Conservation (phyloP, 1,140 invertebrate species). For the Drosophila serrata region DNA sequence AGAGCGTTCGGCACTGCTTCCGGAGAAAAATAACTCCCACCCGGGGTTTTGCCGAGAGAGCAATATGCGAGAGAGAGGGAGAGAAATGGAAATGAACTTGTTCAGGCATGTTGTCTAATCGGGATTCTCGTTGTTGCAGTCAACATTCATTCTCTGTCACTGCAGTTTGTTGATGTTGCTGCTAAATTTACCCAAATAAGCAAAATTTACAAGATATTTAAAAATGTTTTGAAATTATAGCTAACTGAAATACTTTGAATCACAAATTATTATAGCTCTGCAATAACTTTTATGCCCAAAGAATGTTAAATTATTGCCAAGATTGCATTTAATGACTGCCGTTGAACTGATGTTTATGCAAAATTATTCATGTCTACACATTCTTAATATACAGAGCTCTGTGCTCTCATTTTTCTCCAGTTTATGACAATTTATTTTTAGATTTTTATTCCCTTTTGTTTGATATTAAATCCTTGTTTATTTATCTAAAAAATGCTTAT, state of each 20-base stretch:
- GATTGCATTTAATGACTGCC: constrained; percentile 9
- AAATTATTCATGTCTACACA: constrained; percentile 6
- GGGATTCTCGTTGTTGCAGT: constrained; percentile 24
- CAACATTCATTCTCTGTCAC: constrained; percentile 10
- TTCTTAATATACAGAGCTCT: neutral
- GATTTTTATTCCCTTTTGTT: neutral
- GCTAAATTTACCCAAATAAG: neutral
- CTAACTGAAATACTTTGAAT: neutral
- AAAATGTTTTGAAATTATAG: neutral
- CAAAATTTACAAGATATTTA: neutral
- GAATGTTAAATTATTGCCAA: constrained; percentile 13
- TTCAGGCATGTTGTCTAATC: constrained; percentile 30
- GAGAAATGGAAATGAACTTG: constrained; percentile 11
- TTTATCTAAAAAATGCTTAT: no score
- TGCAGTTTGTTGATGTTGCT: constrained; percentile 29
- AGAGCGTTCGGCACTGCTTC: constrained; percentile 15
- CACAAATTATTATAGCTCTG: neutral
- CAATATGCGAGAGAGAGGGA: neutral
- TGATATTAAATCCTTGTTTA: neutral
- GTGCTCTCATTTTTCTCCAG: constrained; percentile 3
- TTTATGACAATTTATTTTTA: constrained; percentile 10
- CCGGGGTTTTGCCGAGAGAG: constrained; percentile 20
- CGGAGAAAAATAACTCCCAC: constrained; percentile 19
- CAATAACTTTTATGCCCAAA: neutral
- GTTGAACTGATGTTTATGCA: constrained; percentile 14